Base-by-base conservation (phyloP, 2,888 invertebrate species). In the Baccha elongata region DNA sequence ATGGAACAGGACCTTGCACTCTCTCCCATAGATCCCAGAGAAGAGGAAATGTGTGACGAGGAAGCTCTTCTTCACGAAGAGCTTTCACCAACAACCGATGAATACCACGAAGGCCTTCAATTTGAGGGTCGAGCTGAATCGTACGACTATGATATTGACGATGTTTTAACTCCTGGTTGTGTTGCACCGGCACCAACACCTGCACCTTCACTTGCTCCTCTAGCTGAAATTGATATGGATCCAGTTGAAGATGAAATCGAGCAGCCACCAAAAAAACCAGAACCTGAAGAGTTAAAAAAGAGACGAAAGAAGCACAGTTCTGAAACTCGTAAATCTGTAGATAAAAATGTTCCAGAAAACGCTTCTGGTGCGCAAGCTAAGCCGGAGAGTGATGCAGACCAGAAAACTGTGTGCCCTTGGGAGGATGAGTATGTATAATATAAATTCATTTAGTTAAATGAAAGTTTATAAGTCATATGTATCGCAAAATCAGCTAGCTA, bases 371-470 rank as follows among this genome's bases (percentile, higher is more conserved):
- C 37, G 8, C 42, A 68, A 26, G 67, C 81, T 29, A 75, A 83
- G 15, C 53, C 53, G 5, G 85, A 84, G 6, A 83, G 83, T 48
- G 87, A 87, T 53, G 88, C 88, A 79, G 93, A 94, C 91, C 93
- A 93, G 91, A 96, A 95, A 91, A 96, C 96, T 91, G 94, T 97
- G 89, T 97, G 97, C 92, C 97, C 97, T 74, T 97, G 97, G 97
- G 97, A 97, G 93, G 96, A 97, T 92, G 97, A 97, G 97, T 97
- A 93, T 96, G 97, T 95, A 60, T 29, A 40, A 40, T 32, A 32
- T 32, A 6, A 8, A 4, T 1, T 32, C 29, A 3, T 8, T 32
- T 32, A 32, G 8, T 32, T 8, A 26, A 26, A 26, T 4, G 26
- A 26, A 26, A 26, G 26, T 6, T 4, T 26, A 4, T 26, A 26